phyloP scores from a whole-genome alignment of 2,797 vertebrate species.

The Ara ararauna region DNA sequence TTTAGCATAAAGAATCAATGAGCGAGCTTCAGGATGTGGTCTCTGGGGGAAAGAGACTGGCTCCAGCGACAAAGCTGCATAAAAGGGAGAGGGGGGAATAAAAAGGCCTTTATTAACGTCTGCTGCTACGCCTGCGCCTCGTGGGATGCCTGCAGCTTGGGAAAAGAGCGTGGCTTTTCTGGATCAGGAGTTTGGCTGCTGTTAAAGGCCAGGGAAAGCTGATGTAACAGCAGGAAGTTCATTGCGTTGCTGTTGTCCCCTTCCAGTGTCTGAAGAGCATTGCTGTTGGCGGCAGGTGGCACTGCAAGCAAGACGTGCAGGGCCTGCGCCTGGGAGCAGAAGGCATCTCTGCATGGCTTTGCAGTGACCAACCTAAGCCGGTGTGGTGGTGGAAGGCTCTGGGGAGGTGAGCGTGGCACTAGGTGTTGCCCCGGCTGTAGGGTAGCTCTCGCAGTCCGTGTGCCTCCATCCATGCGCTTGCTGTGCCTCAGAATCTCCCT shows the following conservation, averaged over 20 bases:
- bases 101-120: conserved; percentile 42
- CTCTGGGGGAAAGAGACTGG: conserved; percentile 22
- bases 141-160: conserved; percentile 14
- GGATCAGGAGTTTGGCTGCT: conserved; percentile 31
- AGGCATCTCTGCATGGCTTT: not conserved
- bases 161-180: not conserved
- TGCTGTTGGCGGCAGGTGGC: conserved; percentile 61
- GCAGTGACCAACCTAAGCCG: not conserved
- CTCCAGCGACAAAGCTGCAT: not conserved
- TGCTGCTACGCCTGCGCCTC: conserved; percentile 32
- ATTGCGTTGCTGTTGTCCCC: not conserved
- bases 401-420: not conserved
- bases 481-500: not conserved
- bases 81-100: not conserved
- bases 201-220: conserved; percentile 16
- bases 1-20: conserved; percentile 58
- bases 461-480: not conserved
- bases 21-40: conserved; percentile 56
- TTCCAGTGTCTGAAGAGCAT: not conserved
- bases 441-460: not conserved
- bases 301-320: conserved; percentile 59
- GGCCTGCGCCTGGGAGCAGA: not conserved
- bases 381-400: not conserved
- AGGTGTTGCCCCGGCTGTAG: not conserved
- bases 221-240: not conserved